phyloP scores from a whole-genome alignment of 2,113 vertebrate species.

The Lycaon pictus region DNA sequence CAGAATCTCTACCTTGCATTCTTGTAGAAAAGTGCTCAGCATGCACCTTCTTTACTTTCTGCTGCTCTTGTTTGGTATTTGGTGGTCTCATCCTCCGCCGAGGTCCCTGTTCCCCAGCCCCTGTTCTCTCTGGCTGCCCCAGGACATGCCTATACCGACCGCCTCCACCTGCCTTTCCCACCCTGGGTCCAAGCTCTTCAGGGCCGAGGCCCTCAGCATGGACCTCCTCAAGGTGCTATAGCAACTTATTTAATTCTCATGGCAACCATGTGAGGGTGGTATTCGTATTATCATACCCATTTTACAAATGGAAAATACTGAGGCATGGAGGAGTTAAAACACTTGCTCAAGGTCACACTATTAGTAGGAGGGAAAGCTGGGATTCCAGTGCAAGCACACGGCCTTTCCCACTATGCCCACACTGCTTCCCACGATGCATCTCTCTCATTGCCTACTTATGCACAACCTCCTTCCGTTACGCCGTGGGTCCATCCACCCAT shows the following conservation, averaged over 20 bases:
- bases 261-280: background rate
- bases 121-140: background rate
- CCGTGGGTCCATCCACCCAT: accelerated
- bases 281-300: background rate
- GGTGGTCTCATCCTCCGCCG: background rate
- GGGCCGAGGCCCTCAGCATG: background rate
- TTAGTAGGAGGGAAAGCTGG: background rate
- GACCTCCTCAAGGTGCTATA: accelerated
- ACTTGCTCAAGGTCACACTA: background rate
- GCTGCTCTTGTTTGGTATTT: background rate
- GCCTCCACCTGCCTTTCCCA: background rate
- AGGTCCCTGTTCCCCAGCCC: background rate
- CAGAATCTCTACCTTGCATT: background rate
- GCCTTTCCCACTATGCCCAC: background rate
- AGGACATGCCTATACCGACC: background rate
- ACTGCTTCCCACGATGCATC: no score
- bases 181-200: background rate
- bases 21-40: background rate
- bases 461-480: background rate
- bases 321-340: background rate
- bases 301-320: background rate
- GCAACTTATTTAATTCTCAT: background rate
- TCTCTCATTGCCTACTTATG: background rate
- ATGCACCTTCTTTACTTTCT: background rate
- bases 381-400: background rate